Evolutionary conservation across 2,888 invertebrate genomes (phyloP), one percentile per base, ranked within the genome.

Genomic region (Hesperia comma): DNA sequence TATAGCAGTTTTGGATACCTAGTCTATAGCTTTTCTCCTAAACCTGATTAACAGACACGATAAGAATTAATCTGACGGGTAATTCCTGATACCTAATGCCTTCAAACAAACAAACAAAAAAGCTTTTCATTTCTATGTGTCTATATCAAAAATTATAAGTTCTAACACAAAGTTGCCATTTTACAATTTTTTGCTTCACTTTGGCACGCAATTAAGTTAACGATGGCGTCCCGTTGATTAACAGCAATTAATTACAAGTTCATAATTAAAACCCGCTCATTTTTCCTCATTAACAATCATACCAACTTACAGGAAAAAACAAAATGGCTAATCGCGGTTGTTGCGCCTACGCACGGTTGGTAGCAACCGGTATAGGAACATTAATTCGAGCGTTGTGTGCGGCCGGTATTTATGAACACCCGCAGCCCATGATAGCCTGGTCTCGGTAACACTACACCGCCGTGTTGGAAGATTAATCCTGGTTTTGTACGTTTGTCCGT

Each of bases 321-420:
- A 58, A 70, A 67, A 70, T 61, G 33, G 69, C 69, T 70, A 73
- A 71, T 71, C 72, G 66, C 61, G 67, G 21, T 32, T 51, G 73
- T 76, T 75, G 74, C 86, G 78, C 88, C 88, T 82, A 88, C 90
- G 84, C 85, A 79, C 72, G 6, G 15, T n/a, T 79, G 74, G 76
- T 75, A 73, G 70, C 79, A 79, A 78, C 77, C 78, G 77, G 79
- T 75, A 71, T 57, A 51, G 75, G 75, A 79, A 79, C 84, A 87
- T 87, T 86, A 87, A 88, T 87, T 86, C 82, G 80, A 81, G 80
- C 90, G 80, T 83, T 78, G 90, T 90, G 90, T 90, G 91, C 86
- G 91, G 91, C 84, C 90, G 76, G 86, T 87, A 89, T 90, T 90
- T 90, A 91, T 90, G 89, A 86, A 86, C 87, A 86, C 87, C 84